phyloP scores from a whole-genome alignment of 1,140 invertebrate genomes.

The Eurosta solidaginis region DNA sequence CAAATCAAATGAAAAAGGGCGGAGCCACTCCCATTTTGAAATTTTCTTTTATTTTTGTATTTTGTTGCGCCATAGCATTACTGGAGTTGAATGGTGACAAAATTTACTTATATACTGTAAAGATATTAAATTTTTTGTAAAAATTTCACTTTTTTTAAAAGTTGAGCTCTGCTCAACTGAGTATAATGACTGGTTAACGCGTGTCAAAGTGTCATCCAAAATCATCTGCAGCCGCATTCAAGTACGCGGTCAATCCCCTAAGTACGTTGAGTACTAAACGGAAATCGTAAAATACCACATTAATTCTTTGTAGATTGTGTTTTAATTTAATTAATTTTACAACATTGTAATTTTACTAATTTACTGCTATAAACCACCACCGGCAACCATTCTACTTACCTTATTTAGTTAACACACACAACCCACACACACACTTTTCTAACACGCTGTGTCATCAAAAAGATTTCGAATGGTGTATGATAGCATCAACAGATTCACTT shows the following conservation, averaged over 20 bases:
- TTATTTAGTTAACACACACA: neutral
- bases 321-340: slow-evolving; percentile 27
- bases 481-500: neutral
- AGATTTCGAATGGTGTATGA: neutral
- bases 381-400: neutral
- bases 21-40: no score
- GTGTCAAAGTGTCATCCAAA: neutral
- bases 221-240: neutral
- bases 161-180: no score
- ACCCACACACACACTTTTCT: neutral
- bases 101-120: no score
- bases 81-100: no score
- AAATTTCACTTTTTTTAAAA: no score
- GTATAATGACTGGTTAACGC: neutral
- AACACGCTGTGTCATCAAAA: neutral
- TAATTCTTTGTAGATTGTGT: neutral
- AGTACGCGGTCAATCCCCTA: neutral
- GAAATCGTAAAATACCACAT: neutral
- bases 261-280: neutral
- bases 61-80: no score
- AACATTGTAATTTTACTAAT: slow-evolving; percentile 20
- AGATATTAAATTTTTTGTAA: no score
- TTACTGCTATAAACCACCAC: slow-evolving; percentile 1
- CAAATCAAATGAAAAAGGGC: no score
- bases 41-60: no score